Percentiles rank a stretch among this genome's conserved stretches.
phyloP scores from a whole-genome alignment of 2,888 invertebrate species.

The Acrobasis consociella region DNA sequence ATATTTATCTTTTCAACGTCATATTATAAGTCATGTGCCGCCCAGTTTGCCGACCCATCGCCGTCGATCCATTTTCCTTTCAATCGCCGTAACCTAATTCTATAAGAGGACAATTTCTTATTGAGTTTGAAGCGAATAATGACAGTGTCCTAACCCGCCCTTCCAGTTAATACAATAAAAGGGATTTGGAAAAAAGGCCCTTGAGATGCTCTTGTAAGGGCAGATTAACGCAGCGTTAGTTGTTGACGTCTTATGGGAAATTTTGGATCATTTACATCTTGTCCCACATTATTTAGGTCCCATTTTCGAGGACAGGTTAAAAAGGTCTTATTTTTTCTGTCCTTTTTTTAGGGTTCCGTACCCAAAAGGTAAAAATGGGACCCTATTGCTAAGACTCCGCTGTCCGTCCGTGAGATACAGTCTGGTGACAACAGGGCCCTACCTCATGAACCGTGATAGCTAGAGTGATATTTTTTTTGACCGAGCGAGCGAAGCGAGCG shows the following conservation, averaged over 20 bases:
- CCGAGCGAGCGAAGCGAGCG: too few species aligned
- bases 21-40: not conserved
- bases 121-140: conserved; percentile 45
- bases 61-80: conserved; percentile 19
- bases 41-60: conserved; percentile 4
- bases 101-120: conserved; percentile 33
- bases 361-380: too few species aligned
- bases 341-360: too few species aligned
- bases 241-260: conserved; percentile 46
- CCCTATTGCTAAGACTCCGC: too few species aligned
- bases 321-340: too few species aligned
- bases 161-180: conserved; percentile 61
- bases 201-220: conserved; percentile 45
- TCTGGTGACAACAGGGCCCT: too few species aligned
- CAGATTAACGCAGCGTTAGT: conserved; percentile 42
- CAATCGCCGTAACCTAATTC: conserved; percentile 22
- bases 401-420: too few species aligned
- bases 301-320: too few species aligned
- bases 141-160: conserved; percentile 38
- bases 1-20: too few species aligned
- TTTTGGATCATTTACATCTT: not conserved
- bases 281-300: not conserved
- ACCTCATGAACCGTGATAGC: too few species aligned
- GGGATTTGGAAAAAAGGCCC: conserved; percentile 51
- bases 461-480: too few species aligned